Percentiles rank a stretch among this genome's conserved stretches.
Conservation (phyloP, 2,113 vertebrate genomes). For the Tetrao urogallus region DNA sequence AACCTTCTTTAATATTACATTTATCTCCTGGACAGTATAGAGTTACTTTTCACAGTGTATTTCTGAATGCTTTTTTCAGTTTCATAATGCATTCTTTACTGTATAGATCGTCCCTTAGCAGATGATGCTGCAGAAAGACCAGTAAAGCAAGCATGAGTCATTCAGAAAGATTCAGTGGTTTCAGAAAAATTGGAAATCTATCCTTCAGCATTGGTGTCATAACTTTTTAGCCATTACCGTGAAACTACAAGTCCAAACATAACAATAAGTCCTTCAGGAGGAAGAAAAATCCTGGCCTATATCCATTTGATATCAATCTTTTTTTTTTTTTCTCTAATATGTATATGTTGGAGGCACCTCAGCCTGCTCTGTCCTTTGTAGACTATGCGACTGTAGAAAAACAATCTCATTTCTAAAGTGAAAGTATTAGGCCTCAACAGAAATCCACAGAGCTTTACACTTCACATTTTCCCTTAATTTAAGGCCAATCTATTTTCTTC, state of each 20-base stretch:
- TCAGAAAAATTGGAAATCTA: not conserved
- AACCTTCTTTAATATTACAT: not conserved
- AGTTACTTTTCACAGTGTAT: not conserved
- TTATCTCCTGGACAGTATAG: not conserved
- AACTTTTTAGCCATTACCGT: not conserved
- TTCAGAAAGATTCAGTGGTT: not conserved
- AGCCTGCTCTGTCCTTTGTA: not conserved
- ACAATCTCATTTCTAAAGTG: not conserved
- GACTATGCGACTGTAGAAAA: not conserved
- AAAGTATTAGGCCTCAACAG: slow-evolving; percentile 13
- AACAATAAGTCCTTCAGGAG: not conserved
- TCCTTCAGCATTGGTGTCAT: not conserved
- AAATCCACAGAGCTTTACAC: slow-evolving; percentile 29
- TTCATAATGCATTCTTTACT: not conserved
- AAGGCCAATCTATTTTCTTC: slow-evolving; percentile 23
- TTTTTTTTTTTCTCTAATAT: not conserved
- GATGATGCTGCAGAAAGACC: not conserved
- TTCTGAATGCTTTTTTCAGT: not conserved
- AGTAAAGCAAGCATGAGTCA: not conserved
- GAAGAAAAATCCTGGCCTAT: not conserved
- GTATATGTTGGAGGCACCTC: not conserved
- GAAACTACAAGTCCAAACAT: not conserved
- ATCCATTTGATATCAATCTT: not conserved
- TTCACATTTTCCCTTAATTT: slow-evolving; percentile 37
- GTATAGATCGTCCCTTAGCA: not conserved